phyloP scores from a whole-genome alignment of 2,797 vertebrate species.

The Cyclura pinguis region DNA sequence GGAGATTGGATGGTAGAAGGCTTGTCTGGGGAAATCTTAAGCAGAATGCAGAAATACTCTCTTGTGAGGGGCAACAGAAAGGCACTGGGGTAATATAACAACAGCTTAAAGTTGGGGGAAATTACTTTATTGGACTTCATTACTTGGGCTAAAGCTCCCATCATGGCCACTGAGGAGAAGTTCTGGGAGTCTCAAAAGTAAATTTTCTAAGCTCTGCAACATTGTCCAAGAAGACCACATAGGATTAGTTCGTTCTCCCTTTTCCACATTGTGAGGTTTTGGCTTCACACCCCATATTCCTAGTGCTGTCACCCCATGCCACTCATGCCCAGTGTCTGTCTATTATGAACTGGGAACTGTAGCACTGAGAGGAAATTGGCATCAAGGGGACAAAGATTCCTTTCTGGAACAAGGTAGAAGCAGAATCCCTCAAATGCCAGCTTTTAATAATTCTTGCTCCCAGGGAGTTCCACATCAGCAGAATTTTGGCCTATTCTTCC shows the following conservation, averaged over 20 bases:
- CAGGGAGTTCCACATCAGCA: neutral
- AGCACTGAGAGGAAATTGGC: neutral
- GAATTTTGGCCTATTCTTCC: neutral
- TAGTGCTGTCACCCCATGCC: neutral
- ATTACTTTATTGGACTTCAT: too few relatives aligned
- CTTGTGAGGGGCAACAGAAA: neutral
- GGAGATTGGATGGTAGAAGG: neutral
- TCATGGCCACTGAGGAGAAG: too few relatives aligned
- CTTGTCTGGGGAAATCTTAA: too few relatives aligned
- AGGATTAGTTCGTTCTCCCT: neutral
- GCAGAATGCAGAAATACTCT: too few relatives aligned
- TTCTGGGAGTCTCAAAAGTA: too few relatives aligned
- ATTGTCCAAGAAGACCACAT: neutral
- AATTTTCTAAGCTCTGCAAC: too few relatives aligned
- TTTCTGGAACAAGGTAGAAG: neutral
- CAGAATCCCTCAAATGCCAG: neutral
- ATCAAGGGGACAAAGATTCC: neutral
- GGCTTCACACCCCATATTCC: neutral
- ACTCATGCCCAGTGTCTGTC: neutral
- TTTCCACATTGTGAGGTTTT: neutral
- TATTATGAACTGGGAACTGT: neutral
- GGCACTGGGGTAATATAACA: neutral
- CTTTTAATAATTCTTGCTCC: neutral
- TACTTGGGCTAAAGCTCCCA: too few relatives aligned
- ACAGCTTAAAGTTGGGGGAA: neutral